Conservation (phyloP, 2,888 invertebrate species). For the Cantharis lateralis region DNA sequence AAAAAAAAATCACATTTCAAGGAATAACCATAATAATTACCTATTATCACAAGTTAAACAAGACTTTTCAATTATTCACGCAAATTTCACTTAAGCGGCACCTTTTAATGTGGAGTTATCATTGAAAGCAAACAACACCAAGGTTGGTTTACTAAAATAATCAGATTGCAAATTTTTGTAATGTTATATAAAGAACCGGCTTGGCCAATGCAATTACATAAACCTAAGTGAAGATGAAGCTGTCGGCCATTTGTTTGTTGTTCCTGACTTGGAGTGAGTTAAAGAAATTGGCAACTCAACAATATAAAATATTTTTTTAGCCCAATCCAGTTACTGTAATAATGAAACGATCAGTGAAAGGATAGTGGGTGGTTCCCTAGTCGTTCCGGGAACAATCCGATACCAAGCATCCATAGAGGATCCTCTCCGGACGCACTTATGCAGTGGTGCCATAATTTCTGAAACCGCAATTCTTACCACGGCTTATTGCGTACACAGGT, state of each 20-base stretch:
- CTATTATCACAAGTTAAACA: neutral
- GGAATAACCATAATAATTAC: neutral
- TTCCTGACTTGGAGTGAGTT: neutral
- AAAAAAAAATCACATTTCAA: neutral
- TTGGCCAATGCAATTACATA: neutral
- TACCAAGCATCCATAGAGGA: conserved; percentile 60
- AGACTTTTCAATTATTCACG: neutral
- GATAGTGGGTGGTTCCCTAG: conserved; percentile 61
- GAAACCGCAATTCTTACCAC: conserved; percentile 51
- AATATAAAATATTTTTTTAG: neutral
- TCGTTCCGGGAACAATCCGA: conserved; percentile 59
- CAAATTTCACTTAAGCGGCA: neutral
- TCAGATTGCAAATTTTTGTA: neutral
- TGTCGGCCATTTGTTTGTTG: neutral
- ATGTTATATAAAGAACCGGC: neutral
- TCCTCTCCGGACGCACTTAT: conserved; percentile 61
- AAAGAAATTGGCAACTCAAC: too few relatives aligned
- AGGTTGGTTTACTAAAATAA: neutral
- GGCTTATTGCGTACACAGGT: conserved; percentile 37
- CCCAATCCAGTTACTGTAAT: neutral
- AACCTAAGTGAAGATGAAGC: neutral
- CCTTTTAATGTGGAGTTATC: neutral
- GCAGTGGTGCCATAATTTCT: conserved; percentile 64
- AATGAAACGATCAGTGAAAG: conserved; percentile 34
- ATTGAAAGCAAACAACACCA: neutral